Conservation (phyloP, 2,797 vertebrate genomes). For the Mormyrus proboscirostris region DNA sequence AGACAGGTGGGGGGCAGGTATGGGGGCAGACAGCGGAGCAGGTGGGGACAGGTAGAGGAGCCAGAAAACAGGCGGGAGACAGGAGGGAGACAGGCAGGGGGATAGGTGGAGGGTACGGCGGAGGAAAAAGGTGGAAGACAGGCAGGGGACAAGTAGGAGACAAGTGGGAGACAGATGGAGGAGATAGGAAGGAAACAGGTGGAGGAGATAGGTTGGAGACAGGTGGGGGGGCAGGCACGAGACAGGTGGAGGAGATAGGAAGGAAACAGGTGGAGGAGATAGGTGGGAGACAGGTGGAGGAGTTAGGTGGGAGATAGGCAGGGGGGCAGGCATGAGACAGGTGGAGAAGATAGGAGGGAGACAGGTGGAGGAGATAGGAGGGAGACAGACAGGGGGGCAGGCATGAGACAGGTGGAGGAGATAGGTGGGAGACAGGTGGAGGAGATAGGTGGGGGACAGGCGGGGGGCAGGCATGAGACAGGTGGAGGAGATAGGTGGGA, state of each 20-base stretch:
- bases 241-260: neutral
- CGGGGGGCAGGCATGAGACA: neutral
- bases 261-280: neutral
- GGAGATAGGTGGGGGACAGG: neutral
- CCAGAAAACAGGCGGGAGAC: neutral
- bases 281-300: neutral
- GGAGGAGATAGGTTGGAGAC: neutral
- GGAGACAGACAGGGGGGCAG: neutral
- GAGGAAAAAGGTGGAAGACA: too few relatives aligned
- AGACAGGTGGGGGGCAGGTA: too few relatives aligned
- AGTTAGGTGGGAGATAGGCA: neutral
- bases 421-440: neutral
- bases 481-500: too few relatives aligned
- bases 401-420: neutral
- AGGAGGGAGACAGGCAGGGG: neutral
- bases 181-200: too few relatives aligned
- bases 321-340: too few relatives aligned
- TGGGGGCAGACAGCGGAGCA: neutral
- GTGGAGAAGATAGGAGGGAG: too few relatives aligned
- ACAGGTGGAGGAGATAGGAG: too few relatives aligned
- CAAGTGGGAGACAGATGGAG: too few relatives aligned
- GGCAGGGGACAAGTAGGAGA: too few relatives aligned
- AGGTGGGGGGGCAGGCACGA: neutral
- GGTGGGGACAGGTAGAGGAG: neutral
- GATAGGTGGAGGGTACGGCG: neutral